Evolutionary conservation across 2,797 vertebrate species (phyloP), one percentile per base, ranked within the genome.

Genomic region (Lagocephalus sceleratus): DNA sequence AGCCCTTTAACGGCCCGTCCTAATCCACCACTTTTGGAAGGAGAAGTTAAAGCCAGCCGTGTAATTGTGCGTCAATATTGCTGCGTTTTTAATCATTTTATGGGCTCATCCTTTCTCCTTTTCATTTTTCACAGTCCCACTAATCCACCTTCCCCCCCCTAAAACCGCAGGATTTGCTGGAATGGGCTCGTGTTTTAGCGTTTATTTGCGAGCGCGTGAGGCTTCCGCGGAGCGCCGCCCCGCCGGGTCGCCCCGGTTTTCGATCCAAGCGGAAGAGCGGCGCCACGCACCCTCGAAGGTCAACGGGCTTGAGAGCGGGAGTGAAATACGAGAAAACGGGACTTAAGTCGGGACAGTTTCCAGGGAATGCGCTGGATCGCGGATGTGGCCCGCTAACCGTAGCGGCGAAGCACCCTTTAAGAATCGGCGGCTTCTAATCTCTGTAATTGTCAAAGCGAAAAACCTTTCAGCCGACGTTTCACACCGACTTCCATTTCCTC

Each of bases 1-100:
- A 83, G 82, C 79, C 78, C 47, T 72, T 83, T 80, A 81, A 75
- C 79, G 60, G 20, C 71, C 64, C 50, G 38, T 68, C 67, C 71
- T 10, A 76, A 62, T 52, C 43, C 22, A 17, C 65, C 60, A 57
- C 60, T 67, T 69, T 62, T 49, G 17, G 41, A 40, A 47, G 62
- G 59, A 51, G 58, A 68, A 76, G 79, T 47, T 76, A 61, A 81
- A 66, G 77, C 74, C 78, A 67, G 46, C 67, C 53, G 20, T 63
- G 63, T 68, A 55, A 77, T 78, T 76, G n/a, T 59, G 38, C 45
- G 42, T 75, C 48, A 43, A 40, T 63, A 22, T 60, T 61, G 19
- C 63, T 60, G 55, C 46, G 50, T 69, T 73, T n/a, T 75, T 75
- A 69, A 79, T 81, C 57, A 54, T 58, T 56, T 77, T 42, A 43